These are phyloP conservation scores for Dallia pectoralis DNA, from an alignment of 2,797 vertebrate genomes.

Conservation along the genomic window DNA sequence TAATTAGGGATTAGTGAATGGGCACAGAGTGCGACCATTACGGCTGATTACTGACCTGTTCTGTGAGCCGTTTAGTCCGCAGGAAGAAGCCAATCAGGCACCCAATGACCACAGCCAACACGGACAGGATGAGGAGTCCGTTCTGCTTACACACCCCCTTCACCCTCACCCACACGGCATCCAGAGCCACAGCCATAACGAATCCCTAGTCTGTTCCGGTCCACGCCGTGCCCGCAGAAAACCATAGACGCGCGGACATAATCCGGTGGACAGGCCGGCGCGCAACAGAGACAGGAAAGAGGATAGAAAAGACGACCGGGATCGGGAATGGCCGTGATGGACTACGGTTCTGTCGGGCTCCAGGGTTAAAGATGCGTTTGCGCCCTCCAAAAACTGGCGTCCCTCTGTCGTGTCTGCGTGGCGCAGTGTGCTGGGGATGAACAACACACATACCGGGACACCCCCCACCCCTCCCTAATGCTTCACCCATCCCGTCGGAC, in stretches of 20 bases:
- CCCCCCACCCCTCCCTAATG: constrained; percentile 51
- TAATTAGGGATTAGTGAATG: no score
- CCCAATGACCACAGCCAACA: constrained; percentile 90
- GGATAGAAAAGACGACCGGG: constrained; percentile 13
- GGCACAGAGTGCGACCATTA: neutral
- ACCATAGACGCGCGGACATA: constrained; percentile 64
- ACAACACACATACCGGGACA: constrained; percentile 60
- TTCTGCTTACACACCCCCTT: constrained; percentile 92
- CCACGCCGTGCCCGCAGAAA: constrained; percentile 63
- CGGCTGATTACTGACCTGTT: constrained; percentile 81
- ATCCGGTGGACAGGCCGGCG: constrained; percentile 28
- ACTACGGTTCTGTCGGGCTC: constrained; percentile 12
- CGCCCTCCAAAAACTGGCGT: constrained; percentile 32
- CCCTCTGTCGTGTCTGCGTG: constrained; percentile 38
- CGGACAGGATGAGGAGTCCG: constrained; percentile 92
- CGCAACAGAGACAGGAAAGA: neutral
- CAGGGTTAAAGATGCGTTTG: constrained; percentile 39
- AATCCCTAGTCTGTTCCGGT: constrained; percentile 42
- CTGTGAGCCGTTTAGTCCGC: constrained; percentile 86
- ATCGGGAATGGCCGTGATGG: constrained; percentile 15
- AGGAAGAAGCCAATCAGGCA: constrained; percentile 95
- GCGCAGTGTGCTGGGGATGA: constrained; percentile 56
- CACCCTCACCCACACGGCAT: constrained; percentile 82
- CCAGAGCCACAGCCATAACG: constrained; percentile 84
- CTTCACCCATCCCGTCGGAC: constrained; percentile 53